These are phyloP conservation scores for Octodon degus DNA, from an alignment of 2,113 vertebrate species.

Conservation along the genomic window DNA sequence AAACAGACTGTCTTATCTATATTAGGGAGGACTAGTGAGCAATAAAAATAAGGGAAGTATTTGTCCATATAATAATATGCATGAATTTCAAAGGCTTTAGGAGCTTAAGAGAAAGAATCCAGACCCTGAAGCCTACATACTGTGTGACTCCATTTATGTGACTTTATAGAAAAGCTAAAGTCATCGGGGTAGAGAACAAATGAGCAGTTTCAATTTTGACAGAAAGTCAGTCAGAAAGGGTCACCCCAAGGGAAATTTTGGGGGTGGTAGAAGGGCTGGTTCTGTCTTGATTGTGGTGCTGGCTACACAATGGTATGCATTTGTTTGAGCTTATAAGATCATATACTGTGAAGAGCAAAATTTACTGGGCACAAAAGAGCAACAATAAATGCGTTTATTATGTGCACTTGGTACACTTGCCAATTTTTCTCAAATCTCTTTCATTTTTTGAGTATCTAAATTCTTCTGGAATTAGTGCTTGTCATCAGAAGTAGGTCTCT, in stretches of 20 bases:
- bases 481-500: slow-evolving; percentile 14
- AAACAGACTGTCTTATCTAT: not conserved
- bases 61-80: not conserved
- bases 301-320: not conserved
- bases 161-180: not conserved
- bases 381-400: slow-evolving; percentile 47
- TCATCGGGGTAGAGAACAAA: slow-evolving; percentile 7
- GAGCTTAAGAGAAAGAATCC: slow-evolving; percentile 9
- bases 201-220: not conserved
- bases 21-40: not conserved
- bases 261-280: not conserved
- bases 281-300: not conserved
- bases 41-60: slow-evolving; percentile 44
- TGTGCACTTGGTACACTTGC: slow-evolving; percentile 45
- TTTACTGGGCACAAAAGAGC: slow-evolving; percentile 8
- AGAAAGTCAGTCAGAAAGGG: not conserved
- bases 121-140: not conserved
- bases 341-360: not conserved
- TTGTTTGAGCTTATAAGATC: slow-evolving; percentile 13
- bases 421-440: slow-evolving; percentile 47
- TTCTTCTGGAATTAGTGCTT: slow-evolving; percentile 39
- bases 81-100: not conserved
- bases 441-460: slow-evolving; percentile 55
- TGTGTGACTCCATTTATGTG: slow-evolving; percentile 11
- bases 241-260: not conserved